Evolutionary conservation across 2,888 invertebrate species (phyloP).

Genomic region (Harmothoe impar): DNA sequence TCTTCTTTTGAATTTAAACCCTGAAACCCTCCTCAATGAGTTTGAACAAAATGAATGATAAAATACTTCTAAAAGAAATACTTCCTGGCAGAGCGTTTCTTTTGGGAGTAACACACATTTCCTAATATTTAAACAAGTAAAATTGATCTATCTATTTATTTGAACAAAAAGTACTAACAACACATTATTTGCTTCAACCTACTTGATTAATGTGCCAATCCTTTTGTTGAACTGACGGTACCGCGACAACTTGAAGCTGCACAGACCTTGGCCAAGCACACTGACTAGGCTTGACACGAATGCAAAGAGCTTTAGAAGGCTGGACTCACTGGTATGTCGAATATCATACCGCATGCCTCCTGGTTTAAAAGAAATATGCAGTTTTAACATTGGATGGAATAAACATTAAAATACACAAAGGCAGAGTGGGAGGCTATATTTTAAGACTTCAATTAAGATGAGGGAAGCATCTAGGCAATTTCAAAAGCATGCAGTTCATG

Average conservation of each 20-base stretch:
- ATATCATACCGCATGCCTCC: constrained; percentile 62
- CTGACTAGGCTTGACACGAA: constrained; percentile 88
- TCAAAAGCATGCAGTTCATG: too few relatives aligned
- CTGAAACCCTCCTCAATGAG: background rate
- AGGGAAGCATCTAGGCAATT: too few relatives aligned
- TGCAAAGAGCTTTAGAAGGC: constrained; percentile 88
- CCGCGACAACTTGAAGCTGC: constrained; percentile 87
- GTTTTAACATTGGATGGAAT: background rate
- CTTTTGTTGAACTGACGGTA: constrained; percentile 88
- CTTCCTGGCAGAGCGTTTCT: too few relatives aligned
- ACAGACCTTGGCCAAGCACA: constrained; percentile 87
- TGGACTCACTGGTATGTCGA: constrained; percentile 85
- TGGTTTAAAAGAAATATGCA: constrained; percentile 16
- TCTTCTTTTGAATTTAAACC: background rate
- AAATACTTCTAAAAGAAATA: too few relatives aligned
- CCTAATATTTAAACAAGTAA: too few relatives aligned
- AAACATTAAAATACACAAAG: background rate
- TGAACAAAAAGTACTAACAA: too few relatives aligned
- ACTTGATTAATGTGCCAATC: constrained; percentile 83
- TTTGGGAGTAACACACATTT: too few relatives aligned
- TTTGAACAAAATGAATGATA: background rate
- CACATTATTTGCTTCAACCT: background rate
- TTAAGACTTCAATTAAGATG: too few relatives aligned
- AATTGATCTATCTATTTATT: too few relatives aligned
- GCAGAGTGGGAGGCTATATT: too few relatives aligned